phyloP scores from a whole-genome alignment of 2,113 vertebrate genomes.

The Leucopsar rothschildi region DNA sequence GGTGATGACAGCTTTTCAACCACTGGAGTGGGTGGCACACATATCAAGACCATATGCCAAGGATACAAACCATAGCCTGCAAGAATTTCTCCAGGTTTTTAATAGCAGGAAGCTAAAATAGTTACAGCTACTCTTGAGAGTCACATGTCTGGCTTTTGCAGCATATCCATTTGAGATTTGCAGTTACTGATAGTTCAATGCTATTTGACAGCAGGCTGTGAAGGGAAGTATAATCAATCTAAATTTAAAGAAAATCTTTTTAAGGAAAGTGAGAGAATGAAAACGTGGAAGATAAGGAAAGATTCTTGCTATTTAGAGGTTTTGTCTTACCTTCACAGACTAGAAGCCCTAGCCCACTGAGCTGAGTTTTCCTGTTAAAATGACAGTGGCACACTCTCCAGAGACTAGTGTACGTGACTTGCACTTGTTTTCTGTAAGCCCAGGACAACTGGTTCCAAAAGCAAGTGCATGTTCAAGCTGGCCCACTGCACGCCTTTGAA shows the following conservation, averaged over 20 bases:
- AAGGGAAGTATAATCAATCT: background rate
- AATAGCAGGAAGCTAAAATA: background rate
- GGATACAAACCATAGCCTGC: background rate
- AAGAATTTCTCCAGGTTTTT: background rate
- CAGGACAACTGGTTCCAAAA: background rate
- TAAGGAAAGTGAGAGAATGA: background rate
- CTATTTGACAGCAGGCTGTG: background rate
- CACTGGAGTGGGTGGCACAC: background rate
- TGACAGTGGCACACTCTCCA: fast-evolving
- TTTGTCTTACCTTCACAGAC: background rate
- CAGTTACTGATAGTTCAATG: background rate
- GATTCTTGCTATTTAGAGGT: background rate
- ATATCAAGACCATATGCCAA: background rate
- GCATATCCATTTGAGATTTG: background rate
- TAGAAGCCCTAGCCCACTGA: background rate
- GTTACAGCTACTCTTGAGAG: background rate
- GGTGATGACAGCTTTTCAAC: background rate
- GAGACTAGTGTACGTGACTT: background rate
- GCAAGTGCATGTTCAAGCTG: background rate
- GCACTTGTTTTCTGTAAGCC: background rate
- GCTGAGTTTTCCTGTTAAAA: background rate
- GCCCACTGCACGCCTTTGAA: fast-evolving
- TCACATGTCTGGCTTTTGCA: background rate
- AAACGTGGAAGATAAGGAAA: background rate
- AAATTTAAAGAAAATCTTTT: background rate